A percentile compares a stretch with the other conserved stretches of the same genome.
These are phyloP conservation scores for Pelosia muscerda DNA, from an alignment of 2,888 invertebrate species.

Conservation along the genomic window DNA sequence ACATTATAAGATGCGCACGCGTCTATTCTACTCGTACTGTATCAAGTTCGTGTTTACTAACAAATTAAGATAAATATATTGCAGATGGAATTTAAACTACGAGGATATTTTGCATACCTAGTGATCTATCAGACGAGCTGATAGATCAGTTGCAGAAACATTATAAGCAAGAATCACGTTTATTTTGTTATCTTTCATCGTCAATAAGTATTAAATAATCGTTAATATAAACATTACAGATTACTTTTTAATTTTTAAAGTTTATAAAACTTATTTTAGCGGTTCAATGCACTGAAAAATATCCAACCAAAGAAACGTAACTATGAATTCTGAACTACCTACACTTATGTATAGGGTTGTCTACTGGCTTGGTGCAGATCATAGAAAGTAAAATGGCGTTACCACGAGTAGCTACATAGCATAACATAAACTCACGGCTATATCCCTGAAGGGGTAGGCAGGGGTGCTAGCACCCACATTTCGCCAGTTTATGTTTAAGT, in stretches of 20 bases:
- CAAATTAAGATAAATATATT: neutral
- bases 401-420: too few relatives aligned
- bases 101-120: constrained; percentile 7
- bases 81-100: constrained; percentile 6
- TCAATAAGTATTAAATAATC: neutral
- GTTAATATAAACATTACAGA: neutral
- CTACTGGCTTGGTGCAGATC: neutral
- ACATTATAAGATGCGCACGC: neutral
- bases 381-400: neutral
- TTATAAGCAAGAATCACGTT: constrained; percentile 11
- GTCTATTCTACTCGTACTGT: neutral
- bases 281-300: neutral
- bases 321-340: neutral
- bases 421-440: too few relatives aligned
- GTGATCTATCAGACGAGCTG: too few relatives aligned
- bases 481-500: too few relatives aligned
- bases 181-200: neutral
- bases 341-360: neutral
- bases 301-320: neutral
- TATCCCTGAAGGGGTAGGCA: too few relatives aligned
- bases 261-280: neutral
- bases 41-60: constrained; percentile 5
- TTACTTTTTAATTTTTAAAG: neutral
- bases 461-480: too few relatives aligned
- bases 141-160: constrained; percentile 3